Evolutionary conservation across 2,113 vertebrate genomes (phyloP).

Genomic region (Actenoides hombroni): DNA sequence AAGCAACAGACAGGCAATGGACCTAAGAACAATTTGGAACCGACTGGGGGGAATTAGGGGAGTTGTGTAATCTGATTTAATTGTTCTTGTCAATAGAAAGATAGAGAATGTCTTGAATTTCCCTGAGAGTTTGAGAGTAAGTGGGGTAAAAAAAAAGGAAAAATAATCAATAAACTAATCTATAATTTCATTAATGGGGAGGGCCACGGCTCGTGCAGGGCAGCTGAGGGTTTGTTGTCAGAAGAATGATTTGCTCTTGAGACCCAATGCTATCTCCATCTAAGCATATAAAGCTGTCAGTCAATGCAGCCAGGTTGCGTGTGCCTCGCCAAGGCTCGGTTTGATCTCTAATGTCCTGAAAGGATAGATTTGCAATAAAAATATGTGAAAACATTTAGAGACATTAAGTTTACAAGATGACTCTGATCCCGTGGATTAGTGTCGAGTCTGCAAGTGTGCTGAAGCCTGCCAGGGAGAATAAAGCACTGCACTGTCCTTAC

Average conservation of each 20-base stretch:
- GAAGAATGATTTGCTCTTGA: conserved; percentile 7
- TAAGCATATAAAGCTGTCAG: background rate
- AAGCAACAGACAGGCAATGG: conserved; percentile 28
- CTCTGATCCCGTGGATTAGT: conserved; percentile 63
- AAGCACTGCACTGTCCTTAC: conserved; percentile 33
- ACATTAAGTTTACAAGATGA: conserved; percentile 65
- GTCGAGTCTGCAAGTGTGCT: conserved; percentile 41
- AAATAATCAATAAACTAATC: conserved; percentile 45
- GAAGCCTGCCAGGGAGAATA: conserved; percentile 48
- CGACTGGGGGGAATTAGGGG: conserved; percentile 42
- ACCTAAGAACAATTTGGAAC: conserved; percentile 58
- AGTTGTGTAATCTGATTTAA: conserved; percentile 41
- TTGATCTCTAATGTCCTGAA: conserved; percentile 48
- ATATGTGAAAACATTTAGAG: conserved; percentile 60
- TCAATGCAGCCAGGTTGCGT: background rate
- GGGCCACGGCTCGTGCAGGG: background rate
- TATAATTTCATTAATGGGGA: conserved; percentile 1
- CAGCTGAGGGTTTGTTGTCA: background rate
- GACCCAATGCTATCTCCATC: background rate
- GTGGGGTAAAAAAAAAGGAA: background rate
- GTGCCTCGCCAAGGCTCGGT: background rate
- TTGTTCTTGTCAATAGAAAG: conserved; percentile 17
- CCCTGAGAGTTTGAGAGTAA: background rate
- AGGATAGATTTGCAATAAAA: conserved; percentile 67
- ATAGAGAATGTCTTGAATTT: conserved; percentile 32